phyloP scores from a whole-genome alignment of 2,797 vertebrate species.

The Sebastes itinus region DNA sequence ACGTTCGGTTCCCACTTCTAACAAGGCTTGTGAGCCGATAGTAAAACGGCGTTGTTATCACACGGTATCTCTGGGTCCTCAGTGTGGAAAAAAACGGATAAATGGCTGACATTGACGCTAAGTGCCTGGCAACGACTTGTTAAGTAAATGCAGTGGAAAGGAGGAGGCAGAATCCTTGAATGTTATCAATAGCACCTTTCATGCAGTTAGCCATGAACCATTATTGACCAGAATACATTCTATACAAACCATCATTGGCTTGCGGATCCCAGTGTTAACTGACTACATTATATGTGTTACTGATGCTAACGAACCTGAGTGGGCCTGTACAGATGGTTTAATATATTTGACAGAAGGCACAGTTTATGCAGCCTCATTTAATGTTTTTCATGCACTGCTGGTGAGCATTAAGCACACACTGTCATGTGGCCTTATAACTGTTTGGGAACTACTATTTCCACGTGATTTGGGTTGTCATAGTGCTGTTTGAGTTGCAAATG shows the following conservation, averaged over 20 bases:
- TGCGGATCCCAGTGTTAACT: not conserved
- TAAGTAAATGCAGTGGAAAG: no score
- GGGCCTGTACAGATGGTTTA: conserved; percentile 20
- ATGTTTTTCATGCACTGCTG: conserved; percentile 21
- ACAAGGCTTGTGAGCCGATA: no score
- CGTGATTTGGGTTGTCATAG: not conserved
- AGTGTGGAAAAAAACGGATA: no score
- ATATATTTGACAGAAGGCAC: conserved; percentile 35
- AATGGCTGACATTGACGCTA: no score
- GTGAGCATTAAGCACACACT: conserved; percentile 1
- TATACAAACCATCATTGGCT: not conserved
- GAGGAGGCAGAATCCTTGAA: no score
- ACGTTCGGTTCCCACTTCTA: no score
- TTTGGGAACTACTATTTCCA: not conserved
- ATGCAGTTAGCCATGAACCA: not conserved
- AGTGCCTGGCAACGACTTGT: no score
- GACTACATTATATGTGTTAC: not conserved
- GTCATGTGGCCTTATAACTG: not conserved
- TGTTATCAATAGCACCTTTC: no score
- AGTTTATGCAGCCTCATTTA: conserved; percentile 26
- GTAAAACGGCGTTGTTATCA: no score
- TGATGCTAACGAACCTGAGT: not conserved
- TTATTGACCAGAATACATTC: not conserved
- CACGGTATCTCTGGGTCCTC: no score
- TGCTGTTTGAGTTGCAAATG: not conserved